Evolutionary conservation across 92 coral and sea anemone genomes (phyloP).

Genomic region (Palythoa grandis): DNA sequence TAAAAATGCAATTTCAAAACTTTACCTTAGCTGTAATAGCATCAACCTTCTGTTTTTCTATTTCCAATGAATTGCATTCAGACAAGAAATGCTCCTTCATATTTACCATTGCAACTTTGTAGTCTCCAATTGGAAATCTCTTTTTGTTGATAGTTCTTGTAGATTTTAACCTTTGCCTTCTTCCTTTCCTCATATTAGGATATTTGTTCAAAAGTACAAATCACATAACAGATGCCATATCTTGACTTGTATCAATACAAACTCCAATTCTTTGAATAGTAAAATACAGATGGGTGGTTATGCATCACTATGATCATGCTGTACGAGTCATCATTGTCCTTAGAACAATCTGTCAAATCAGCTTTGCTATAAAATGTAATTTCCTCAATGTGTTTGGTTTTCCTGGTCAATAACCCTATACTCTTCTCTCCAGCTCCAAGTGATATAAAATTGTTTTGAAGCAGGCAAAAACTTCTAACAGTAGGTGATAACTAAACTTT

Average conservation of each 20-base stretch:
- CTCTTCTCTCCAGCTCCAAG: constrained; percentile 14
- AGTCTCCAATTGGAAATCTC: constrained; percentile 44
- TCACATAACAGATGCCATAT: neutral
- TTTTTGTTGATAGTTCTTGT: constrained; percentile 45
- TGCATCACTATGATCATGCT: constrained; percentile 2
- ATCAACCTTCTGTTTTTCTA: constrained; percentile 39
- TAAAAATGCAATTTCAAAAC: neutral
- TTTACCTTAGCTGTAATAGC: constrained; percentile 40
- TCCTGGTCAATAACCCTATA: constrained; percentile 36
- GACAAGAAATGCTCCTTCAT: constrained; percentile 24
- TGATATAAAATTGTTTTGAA: neutral
- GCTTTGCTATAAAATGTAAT: constrained; percentile 29
- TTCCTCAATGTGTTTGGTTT: constrained; percentile 40
- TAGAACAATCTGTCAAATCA: constrained; percentile 19
- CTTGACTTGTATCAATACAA: constrained; percentile 24
- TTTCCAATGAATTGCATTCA: constrained; percentile 41
- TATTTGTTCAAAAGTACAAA: constrained; percentile 1
- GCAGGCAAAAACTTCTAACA: constrained; percentile 41
- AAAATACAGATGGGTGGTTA: constrained; percentile 11
- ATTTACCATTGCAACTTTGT: constrained; percentile 19
- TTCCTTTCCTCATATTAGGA: constrained; percentile 12
- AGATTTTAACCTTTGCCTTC: constrained; percentile 29
- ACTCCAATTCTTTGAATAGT: constrained; percentile 17
- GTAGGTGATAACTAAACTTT: neutral
- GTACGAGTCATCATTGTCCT: neutral